These are phyloP conservation scores for Calliphora vicina DNA, from an alignment of 1,140 invertebrate species.

Conservation along the genomic window DNA sequence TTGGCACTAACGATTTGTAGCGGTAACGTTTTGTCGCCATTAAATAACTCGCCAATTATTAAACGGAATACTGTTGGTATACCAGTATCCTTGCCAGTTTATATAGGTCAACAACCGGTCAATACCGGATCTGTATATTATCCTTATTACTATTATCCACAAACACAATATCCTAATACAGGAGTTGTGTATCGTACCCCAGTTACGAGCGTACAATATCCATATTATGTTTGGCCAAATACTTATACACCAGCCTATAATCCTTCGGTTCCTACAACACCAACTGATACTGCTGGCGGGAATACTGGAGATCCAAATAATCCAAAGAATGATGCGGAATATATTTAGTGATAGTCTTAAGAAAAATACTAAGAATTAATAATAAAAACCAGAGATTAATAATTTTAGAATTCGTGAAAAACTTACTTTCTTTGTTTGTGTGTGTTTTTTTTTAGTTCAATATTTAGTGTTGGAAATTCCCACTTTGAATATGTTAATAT, in stretches of 20 bases:
- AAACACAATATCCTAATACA: not conserved
- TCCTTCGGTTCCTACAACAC: not conserved
- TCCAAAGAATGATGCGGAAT: not conserved
- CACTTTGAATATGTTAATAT: no score
- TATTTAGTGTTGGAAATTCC: no score
- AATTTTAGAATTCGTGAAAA: no score
- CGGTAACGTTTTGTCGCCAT: not conserved
- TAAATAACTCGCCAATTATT: not conserved
- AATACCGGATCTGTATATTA: not conserved
- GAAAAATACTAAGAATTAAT: no score
- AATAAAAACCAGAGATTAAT: no score
- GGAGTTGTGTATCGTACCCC: not conserved
- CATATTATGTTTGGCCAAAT: not conserved
- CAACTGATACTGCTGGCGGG: not conserved
- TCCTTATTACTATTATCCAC: not conserved
- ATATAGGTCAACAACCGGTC: not conserved
- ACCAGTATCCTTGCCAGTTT: not conserved
- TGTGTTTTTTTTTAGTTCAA: no score
- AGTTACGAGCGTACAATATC: not conserved
- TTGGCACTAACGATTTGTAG: not conserved
- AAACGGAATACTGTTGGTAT: not conserved
- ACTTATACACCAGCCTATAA: constrained; percentile 5
- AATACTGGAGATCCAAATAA: not conserved
- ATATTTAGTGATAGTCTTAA: not conserved
- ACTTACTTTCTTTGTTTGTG: no score